Evolutionary conservation across 2,888 invertebrate species (phyloP).

Genomic region (Caenorhabditis zanzibari): DNA sequence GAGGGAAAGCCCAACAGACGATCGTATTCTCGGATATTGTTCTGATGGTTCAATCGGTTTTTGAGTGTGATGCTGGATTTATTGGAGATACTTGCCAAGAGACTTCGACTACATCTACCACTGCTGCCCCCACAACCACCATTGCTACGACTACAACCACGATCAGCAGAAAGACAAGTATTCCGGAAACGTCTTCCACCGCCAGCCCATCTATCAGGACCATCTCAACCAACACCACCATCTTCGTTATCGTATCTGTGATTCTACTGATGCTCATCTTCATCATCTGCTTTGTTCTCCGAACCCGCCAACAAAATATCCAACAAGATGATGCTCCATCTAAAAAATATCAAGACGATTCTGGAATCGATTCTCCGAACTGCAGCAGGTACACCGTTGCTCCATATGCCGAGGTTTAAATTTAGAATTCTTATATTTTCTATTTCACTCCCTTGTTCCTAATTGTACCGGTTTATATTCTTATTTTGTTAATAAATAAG

Average conservation of each 20-base stretch:
- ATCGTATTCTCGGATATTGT: constrained; percentile 2
- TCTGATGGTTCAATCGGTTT: constrained; percentile 19
- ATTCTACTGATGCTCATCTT: constrained; percentile 17
- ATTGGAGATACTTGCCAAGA: constrained; percentile 16
- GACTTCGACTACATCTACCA: neutral
- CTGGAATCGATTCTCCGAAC: constrained; percentile 15
- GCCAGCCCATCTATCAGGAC: neutral
- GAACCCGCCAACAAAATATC: constrained; percentile 11
- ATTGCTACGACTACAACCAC: neutral
- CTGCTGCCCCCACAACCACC: neutral
- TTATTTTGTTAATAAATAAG: too few relatives aligned
- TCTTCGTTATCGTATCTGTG: constrained; percentile 4
- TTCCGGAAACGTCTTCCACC: neutral
- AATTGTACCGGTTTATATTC: too few relatives aligned
- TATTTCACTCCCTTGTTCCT: too few relatives aligned
- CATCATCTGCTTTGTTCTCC: neutral
- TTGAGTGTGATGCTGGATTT: constrained; percentile 28
- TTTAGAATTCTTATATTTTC: too few relatives aligned
- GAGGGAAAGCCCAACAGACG: neutral
- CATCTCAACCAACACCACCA: neutral
- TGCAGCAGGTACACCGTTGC: neutral
- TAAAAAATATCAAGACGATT: constrained; percentile 7
- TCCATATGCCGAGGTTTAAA: neutral
- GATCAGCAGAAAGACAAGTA: neutral
- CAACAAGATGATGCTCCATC: neutral